Evolutionary conservation across 2,113 vertebrate species (phyloP).

Genomic region (Gymnorhina tibicen): DNA sequence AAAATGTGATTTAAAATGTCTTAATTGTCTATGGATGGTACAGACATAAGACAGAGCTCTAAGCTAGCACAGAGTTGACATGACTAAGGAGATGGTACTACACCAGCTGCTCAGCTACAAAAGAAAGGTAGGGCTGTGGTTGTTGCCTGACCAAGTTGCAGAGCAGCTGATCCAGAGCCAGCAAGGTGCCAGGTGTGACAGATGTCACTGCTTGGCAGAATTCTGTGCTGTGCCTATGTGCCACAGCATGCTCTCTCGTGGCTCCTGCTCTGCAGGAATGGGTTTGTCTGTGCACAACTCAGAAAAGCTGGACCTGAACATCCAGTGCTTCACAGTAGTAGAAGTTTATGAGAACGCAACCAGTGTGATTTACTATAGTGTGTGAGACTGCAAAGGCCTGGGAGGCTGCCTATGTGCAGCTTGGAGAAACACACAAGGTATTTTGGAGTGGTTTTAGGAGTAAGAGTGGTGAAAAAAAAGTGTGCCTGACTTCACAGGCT

Average conservation of each 20-base stretch:
- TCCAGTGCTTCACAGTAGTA: not conserved
- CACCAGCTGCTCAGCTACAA: not conserved
- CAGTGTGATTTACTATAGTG: not conserved
- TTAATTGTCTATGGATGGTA: not conserved
- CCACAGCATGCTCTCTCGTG: not conserved
- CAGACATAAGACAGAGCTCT: not conserved
- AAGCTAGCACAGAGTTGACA: not conserved
- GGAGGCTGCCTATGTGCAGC: not conserved
- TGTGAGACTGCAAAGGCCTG: not conserved
- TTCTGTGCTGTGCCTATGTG: not conserved
- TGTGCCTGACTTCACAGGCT: not conserved
- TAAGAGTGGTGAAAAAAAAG: not conserved
- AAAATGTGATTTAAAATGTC: not conserved
- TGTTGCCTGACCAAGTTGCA: not conserved
- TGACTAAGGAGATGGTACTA: not conserved
- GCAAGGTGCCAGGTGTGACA: not conserved
- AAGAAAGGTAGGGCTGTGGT: not conserved
- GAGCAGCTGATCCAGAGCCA: not conserved
- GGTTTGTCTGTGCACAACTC: not conserved
- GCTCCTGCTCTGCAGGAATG: not conserved
- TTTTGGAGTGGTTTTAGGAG: not conserved
- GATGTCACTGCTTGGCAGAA: fast-evolving
- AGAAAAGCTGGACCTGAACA: not conserved
- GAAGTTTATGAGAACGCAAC: not conserved
- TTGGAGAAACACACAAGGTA: not conserved